These are phyloP conservation scores for Cerastis leucographa DNA, from an alignment of 2,888 invertebrate species.

Conservation along the genomic window DNA sequence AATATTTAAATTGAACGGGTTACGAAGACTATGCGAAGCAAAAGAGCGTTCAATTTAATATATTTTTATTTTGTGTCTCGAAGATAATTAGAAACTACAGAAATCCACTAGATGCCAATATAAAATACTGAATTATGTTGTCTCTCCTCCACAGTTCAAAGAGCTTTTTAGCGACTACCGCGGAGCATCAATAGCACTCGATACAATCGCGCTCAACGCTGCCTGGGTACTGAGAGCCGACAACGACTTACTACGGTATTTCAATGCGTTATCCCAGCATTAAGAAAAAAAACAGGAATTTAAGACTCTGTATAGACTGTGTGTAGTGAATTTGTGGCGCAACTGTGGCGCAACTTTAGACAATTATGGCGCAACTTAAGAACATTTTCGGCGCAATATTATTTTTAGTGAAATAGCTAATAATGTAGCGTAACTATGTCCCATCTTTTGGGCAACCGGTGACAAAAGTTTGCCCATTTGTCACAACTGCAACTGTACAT, in stretches of 20 bases:
- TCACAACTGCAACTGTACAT: no score
- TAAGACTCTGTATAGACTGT: constrained; percentile 23
- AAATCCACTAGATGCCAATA: no score
- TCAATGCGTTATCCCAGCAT: constrained; percentile 71
- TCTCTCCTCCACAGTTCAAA: constrained; percentile 87
- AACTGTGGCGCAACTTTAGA: background rate
- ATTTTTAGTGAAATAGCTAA: background rate
- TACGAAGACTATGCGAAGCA: no score
- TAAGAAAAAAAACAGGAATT: constrained; percentile 47
- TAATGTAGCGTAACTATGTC: background rate
- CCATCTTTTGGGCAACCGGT: background rate
- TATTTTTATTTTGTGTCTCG: no score
- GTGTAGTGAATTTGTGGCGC: constrained; percentile 21
- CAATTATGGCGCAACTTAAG: background rate
- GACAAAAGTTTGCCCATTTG: background rate
- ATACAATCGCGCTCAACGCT: constrained; percentile 95
- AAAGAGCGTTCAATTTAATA: no score
- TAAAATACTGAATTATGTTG: no score
- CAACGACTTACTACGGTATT: constrained; percentile 85
- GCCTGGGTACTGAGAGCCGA: constrained; percentile 93
- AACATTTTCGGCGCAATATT: background rate
- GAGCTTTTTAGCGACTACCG: constrained; percentile 90
- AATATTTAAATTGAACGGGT: no score
- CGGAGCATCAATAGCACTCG: constrained; percentile 94
- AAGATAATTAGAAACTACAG: no score